These are phyloP conservation scores for Rhopalosiphum maidis DNA, from an alignment of 1,140 invertebrate genomes.

Conservation along the genomic window DNA sequence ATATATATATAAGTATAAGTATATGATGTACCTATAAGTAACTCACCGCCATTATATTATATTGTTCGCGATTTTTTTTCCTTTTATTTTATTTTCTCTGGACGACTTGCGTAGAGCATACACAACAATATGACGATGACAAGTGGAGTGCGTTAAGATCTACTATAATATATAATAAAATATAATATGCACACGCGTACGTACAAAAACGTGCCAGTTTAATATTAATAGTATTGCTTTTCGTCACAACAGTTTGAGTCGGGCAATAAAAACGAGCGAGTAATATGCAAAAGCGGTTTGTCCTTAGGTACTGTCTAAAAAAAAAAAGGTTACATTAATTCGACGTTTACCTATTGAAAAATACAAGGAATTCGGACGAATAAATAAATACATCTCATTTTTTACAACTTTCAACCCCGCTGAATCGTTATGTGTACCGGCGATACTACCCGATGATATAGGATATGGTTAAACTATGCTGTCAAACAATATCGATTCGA, in stretches of 20 bases:
- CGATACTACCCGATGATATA: too few relatives aligned
- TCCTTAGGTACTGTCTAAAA: not conserved
- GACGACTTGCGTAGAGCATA: not conserved
- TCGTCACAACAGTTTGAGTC: not conserved
- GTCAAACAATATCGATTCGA: too few relatives aligned
- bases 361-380: not conserved
- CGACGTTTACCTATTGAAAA: too few relatives aligned
- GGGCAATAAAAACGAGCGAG: not conserved
- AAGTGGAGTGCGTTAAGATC: conserved; percentile 12
- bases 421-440: too few relatives aligned
- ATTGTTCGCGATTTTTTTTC: not conserved
- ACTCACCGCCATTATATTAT: conserved; percentile 7
- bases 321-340: not conserved
- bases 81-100: not conserved
- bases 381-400: not conserved
- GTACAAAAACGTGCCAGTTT: not conserved
- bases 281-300: not conserved
- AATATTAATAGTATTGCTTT: conserved; percentile 8
- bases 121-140: not conserved
- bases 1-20: too few relatives aligned
- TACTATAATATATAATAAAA: not conserved
- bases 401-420: too few relatives aligned
- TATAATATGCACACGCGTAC: not conserved
- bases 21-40: not conserved
- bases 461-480: too few relatives aligned